phyloP scores from a whole-genome alignment of 2,797 vertebrate genomes.

The Carapus acus region DNA sequence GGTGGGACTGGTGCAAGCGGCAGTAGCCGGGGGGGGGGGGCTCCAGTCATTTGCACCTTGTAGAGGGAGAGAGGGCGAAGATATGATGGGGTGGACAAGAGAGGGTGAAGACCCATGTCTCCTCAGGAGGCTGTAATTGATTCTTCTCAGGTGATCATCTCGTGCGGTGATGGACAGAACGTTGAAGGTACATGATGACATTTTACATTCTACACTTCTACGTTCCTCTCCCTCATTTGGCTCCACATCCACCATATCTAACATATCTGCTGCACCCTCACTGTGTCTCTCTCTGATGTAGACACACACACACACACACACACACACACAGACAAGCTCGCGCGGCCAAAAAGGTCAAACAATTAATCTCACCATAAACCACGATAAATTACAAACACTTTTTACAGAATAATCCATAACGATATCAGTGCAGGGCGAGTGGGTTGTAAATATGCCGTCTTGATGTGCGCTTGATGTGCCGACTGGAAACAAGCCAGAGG shows the following conservation, averaged over 20 bases:
- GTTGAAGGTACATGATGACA: constrained; percentile 7
- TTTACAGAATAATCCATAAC: constrained; percentile 80
- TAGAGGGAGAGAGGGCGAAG: constrained; percentile 23
- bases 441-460: constrained; percentile 67
- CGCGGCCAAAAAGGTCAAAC: constrained; percentile 69
- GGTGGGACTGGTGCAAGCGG: constrained; percentile 45
- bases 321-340: background rate
- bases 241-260: background rate
- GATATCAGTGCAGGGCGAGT: constrained; percentile 61
- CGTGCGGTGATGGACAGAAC: constrained; percentile 9
- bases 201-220: constrained; percentile 7
- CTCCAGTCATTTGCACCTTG: constrained; percentile 40
- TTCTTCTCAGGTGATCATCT: constrained; percentile 25
- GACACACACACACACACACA: background rate
- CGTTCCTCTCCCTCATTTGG: background rate
- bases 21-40: constrained; percentile 25
- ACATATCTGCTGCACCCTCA: no score
- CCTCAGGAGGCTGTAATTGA: constrained; percentile 31
- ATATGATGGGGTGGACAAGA: constrained; percentile 29
- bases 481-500: constrained; percentile 58
- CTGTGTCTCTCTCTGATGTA: background rate
- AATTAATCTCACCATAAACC: constrained; percentile 71
- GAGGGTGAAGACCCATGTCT: constrained; percentile 28
- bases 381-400: constrained; percentile 73
- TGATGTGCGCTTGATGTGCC: constrained; percentile 51